These are phyloP conservation scores for Siphlonurus alternatus DNA, from an alignment of 2,888 invertebrate genomes.

Conservation along the genomic window DNA sequence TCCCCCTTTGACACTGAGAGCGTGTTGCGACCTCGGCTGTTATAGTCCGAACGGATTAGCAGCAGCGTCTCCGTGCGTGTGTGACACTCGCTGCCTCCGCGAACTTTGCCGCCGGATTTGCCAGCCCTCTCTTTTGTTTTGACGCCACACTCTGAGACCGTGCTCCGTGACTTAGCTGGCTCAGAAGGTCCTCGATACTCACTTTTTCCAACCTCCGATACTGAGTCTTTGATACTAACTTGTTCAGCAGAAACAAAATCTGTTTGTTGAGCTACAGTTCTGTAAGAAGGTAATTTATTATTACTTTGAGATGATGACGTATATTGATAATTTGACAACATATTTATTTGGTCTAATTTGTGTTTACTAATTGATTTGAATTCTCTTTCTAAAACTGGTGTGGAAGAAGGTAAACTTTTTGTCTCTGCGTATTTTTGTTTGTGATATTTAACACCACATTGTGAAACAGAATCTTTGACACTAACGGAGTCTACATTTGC, in stretches of 20 bases:
- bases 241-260: neutral
- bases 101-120: neutral
- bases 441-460: neutral
- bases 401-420: neutral
- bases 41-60: constrained; percentile 50
- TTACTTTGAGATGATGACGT: neutral
- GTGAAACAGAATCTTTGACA: neutral
- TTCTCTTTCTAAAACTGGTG: neutral
- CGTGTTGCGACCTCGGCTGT: constrained; percentile 36
- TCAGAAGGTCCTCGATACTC: neutral
- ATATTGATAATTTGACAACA: neutral
- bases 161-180: neutral
- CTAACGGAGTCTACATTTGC: neutral
- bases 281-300: neutral
- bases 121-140: neutral
- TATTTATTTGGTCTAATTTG: neutral
- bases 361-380: too few species aligned
- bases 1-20: constrained; percentile 53
- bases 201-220: neutral
- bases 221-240: neutral
- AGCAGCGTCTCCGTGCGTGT: constrained; percentile 38
- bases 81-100: neutral
- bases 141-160: neutral
- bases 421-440: neutral
- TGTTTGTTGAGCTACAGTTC: neutral